A percentile compares a stretch with the other conserved stretches of the same genome.
Conservation (phyloP, 2,797 vertebrate genomes). For the Morelia viridis region DNA sequence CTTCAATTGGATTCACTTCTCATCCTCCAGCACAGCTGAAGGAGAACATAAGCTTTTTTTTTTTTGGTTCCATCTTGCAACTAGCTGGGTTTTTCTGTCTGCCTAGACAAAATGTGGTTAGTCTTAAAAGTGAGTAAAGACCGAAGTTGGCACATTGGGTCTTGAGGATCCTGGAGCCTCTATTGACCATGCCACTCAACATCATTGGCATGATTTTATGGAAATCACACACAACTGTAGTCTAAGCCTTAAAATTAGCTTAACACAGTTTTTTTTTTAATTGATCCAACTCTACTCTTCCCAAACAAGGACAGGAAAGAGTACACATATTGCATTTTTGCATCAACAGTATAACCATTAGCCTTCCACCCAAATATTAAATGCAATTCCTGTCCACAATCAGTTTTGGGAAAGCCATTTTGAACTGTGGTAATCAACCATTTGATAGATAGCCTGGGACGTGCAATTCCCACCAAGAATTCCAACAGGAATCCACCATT, state of each 20-base stretch:
- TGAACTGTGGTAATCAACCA: no score
- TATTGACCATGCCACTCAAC: not conserved
- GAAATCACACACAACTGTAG: not conserved
- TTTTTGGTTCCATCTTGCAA: not conserved
- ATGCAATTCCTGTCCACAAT: no score
- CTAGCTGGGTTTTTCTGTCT: not conserved
- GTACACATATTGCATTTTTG: not conserved
- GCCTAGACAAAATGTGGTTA: not conserved
- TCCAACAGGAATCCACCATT: not conserved
- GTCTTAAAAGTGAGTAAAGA: not conserved
- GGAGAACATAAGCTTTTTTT: not conserved
- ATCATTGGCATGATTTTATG: not conserved
- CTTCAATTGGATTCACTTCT: not conserved
- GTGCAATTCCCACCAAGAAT: no score
- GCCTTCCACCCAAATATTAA: no score
- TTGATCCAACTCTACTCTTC: not conserved
- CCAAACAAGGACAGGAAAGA: not conserved
- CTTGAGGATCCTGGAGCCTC: not conserved
- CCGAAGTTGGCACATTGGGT: not conserved
- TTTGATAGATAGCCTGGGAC: no score
- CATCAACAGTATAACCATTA: not conserved
- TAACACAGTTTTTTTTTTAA: not conserved
- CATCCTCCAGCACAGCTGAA: not conserved
- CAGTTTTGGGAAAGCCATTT: no score
- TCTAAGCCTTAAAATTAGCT: not conserved